A percentile compares a stretch with the other conserved stretches of the same genome.
phyloP scores from a whole-genome alignment of 2,113 vertebrate species.

The Forbesichthys papilliferus region DNA sequence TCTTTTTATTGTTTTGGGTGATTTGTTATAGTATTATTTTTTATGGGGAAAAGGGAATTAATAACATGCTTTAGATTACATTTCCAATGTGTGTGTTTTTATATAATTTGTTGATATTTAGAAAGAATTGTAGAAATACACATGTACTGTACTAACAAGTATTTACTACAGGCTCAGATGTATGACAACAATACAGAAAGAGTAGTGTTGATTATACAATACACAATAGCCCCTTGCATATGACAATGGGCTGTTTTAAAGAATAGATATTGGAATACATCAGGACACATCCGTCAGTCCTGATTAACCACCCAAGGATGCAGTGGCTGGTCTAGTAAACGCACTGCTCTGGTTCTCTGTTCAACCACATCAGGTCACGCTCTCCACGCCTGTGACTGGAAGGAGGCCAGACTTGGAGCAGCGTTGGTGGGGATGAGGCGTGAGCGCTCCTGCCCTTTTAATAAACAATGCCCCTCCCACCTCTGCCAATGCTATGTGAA shows the following conservation, averaged over 20 bases:
- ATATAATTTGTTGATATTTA: too few species aligned
- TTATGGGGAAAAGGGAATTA: too few species aligned
- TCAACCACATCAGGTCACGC: slow-evolving; percentile 28
- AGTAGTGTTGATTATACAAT: too few species aligned
- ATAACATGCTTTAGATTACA: too few species aligned
- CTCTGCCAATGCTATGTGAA: slow-evolving; percentile 60
- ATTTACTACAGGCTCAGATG: too few species aligned
- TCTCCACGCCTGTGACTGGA: slow-evolving; percentile 30
- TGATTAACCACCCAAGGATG: slow-evolving; percentile 6
- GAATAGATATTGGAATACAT: neutral
- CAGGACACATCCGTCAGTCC: neutral
- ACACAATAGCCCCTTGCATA: too few species aligned
- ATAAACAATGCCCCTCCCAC: slow-evolving; percentile 50
- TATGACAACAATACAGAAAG: too few species aligned
- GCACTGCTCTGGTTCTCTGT: slow-evolving; percentile 40
- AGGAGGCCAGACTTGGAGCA: slow-evolving; percentile 50
- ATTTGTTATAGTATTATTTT: too few species aligned
- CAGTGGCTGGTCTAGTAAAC: slow-evolving; percentile 13
- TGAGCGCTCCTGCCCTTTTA: slow-evolving; percentile 68
- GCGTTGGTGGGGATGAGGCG: slow-evolving; percentile 49
- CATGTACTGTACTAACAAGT: too few species aligned
- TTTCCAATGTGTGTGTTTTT: too few species aligned
- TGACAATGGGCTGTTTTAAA: neutral
- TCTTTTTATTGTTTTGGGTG: too few species aligned
- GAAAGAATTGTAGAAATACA: too few species aligned